A percentile compares a stretch with the other conserved stretches of the same genome.
Evolutionary conservation across 53 echinoderm and acorn worm genomes (phyloP).

Genomic region (Zoroaster sp.): DNA sequence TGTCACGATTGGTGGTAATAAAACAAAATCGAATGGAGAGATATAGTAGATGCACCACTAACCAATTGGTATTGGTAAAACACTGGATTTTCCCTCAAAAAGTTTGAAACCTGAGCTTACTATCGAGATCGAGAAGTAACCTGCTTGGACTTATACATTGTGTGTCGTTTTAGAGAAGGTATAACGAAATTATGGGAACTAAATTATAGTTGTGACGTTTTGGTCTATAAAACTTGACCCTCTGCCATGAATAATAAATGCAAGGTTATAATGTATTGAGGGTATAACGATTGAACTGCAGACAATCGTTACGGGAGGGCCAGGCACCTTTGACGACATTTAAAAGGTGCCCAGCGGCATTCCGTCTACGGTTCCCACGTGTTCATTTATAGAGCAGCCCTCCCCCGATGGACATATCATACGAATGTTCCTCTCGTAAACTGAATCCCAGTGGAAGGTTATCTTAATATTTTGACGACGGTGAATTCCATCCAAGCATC

Average conservation of each 20-base stretch:
- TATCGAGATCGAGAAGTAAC: no score
- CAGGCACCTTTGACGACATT: neutral
- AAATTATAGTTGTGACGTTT: no score
- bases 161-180: no score
- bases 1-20: no score
- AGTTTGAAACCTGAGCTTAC: no score
- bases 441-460: neutral
- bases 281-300: neutral
- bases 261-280: neutral
- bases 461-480: neutral
- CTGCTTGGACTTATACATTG: no score
- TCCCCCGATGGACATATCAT: neutral
- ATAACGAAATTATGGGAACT: no score
- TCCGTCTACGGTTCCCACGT: neutral
- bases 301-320: neutral
- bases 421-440: neutral
- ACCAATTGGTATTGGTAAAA: no score
- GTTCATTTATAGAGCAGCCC: neutral
- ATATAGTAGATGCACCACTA: no score
- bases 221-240: neutral
- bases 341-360: neutral
- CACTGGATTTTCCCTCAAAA: no score
- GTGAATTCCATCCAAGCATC: constrained; percentile 4
- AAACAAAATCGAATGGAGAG: no score
- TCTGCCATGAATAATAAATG: neutral